Conservation (phyloP, 2,888 invertebrate genomes). For the Tenodera sinensis region DNA sequence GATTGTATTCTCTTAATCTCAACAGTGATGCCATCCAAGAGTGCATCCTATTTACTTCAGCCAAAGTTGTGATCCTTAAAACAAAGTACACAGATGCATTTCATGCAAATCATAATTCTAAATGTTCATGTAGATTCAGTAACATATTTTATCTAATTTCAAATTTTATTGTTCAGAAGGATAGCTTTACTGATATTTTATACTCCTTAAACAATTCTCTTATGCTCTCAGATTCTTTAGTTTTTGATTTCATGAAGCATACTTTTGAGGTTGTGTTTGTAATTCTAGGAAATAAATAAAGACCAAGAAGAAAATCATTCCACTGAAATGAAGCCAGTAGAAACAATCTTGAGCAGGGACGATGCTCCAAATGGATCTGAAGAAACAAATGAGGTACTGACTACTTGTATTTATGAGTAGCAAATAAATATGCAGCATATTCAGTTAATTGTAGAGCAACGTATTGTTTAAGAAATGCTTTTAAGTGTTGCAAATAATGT, state of each 20-base stretch:
- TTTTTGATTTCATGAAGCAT: neutral
- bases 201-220: too few relatives aligned
- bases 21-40: too few relatives aligned
- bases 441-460: neutral
- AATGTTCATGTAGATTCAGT: too few relatives aligned
- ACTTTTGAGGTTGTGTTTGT: neutral
- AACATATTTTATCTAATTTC: too few relatives aligned
- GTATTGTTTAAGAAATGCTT: neutral
- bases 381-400: neutral
- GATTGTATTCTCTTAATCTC: too few relatives aligned
- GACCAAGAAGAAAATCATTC: neutral
- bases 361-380: neutral
- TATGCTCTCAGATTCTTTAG: too few relatives aligned
- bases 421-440: neutral
- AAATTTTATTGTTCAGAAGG: too few relatives aligned
- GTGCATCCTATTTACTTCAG: too few relatives aligned
- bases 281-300: neutral
- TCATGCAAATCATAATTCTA: too few relatives aligned
- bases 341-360: neutral
- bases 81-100: too few relatives aligned
- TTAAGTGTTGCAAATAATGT: neutral
- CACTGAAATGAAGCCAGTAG: neutral
- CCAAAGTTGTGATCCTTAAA: too few relatives aligned
- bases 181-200: too few relatives aligned
- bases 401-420: neutral